Percentiles rank a stretch among this genome's conserved stretches.
Conservation (phyloP, 2,797 vertebrate genomes). For the Myiothlypis coronata region DNA sequence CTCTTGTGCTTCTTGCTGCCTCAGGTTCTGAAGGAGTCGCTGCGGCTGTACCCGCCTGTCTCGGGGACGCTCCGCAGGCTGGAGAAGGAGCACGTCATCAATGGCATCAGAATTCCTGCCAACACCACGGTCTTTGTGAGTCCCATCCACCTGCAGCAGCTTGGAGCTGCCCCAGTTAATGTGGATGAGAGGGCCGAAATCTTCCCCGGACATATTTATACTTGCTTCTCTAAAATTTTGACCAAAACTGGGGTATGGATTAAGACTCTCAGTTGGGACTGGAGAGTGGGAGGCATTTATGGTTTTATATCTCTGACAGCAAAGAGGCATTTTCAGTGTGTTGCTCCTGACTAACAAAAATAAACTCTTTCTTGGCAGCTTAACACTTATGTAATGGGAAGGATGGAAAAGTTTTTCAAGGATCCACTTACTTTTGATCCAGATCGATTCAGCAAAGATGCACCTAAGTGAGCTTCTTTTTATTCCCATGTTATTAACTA, state of each 20-base stretch:
- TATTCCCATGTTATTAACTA: slow-evolving; percentile 1
- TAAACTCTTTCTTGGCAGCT: slow-evolving; percentile 73
- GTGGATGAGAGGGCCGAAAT: neutral
- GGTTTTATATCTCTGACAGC: neutral
- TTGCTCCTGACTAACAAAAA: neutral
- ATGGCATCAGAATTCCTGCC: slow-evolving; percentile 78
- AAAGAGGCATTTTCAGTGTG: neutral
- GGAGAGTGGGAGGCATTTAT: neutral
- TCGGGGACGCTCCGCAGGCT: slow-evolving; percentile 80
- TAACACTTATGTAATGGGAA: slow-evolving; percentile 75
- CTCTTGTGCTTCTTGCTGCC: neutral
- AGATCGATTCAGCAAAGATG: slow-evolving; percentile 85
- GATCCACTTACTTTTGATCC: slow-evolving; percentile 88
- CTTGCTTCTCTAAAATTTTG: neutral
- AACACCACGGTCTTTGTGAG: slow-evolving; percentile 72
- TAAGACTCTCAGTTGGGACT: neutral
- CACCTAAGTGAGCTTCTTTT: slow-evolving; percentile 83
- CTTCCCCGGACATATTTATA: neutral
- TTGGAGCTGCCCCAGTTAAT: neutral
- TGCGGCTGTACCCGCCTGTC: slow-evolving; percentile 84
- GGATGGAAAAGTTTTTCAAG: slow-evolving; percentile 85
- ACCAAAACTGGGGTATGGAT: neutral
- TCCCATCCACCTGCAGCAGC: neutral
- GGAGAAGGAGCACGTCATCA: slow-evolving; percentile 74
- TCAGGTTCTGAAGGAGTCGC: slow-evolving; percentile 89